Evolutionary conservation across 2,797 vertebrate genomes (phyloP), one percentile per base, ranked within the genome.

Genomic region (Falco berigora): DNA sequence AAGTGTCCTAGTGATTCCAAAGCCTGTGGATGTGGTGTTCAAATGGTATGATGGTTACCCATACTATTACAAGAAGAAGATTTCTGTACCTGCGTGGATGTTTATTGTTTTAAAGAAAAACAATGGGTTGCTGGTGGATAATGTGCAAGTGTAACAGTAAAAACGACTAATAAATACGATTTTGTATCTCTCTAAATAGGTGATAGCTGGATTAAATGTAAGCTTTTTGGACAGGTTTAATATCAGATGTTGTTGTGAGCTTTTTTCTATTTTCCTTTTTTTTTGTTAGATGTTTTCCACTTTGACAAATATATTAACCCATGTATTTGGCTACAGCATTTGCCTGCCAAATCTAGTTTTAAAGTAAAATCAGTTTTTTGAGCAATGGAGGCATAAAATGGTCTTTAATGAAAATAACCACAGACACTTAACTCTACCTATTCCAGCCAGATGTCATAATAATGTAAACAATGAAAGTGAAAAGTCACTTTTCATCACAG

Each of bases 361-460:
- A 82, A 79, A 88, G 61, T 87, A 77, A 83, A 84, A 75, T 68
- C 0, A 4, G 9, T 22, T 90, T 94, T 92, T 73, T 81, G 14
- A 86, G 46, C 50, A 89, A 86, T 9, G 73, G 63, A 95, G n/a
- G 56, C 76, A 90, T 85, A 82, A 89, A 88, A 72, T 61, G 36
- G 9, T 27, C 44, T 79, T 53, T 72, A 95, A 95, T 86, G 67
- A 67, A 88, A 94, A 97, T 79, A 80, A 34, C 34, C 92, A 40
- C 12, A 74, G 93, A 92, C 93, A 88, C 36, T 95, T 94, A 95
- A 92, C 88, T 93, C 81, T 92, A 32, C 42, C 68, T 42, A 4
- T 95, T 90, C 77, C 95, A 89, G 53, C 38, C 71, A 76, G 40
- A 86, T 76, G 92, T 91, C 95, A 94, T 77, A 77, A 63, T 81